Percentiles rank a stretch among this genome's conserved stretches.
phyloP scores from a whole-genome alignment of 2,888 invertebrate species.

The Pammene aurita region DNA sequence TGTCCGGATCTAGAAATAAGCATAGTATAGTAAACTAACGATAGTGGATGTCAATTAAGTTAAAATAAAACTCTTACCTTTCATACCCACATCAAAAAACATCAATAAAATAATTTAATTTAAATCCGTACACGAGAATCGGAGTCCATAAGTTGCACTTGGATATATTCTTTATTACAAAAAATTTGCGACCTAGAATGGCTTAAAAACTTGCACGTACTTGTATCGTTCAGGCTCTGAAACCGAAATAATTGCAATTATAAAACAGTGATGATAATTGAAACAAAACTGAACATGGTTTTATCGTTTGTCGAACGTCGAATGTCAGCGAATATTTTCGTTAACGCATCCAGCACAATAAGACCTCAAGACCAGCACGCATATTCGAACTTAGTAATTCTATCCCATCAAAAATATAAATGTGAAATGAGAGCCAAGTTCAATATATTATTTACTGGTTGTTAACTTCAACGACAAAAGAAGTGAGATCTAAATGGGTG shows the following conservation, averaged over 20 bases:
- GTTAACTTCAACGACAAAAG: no score
- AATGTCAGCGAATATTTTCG: not conserved
- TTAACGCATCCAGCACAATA: not conserved
- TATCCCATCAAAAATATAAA: no score
- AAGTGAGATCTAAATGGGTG: no score
- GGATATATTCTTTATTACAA: not conserved
- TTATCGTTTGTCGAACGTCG: no score
- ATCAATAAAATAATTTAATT: not conserved
- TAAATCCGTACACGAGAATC: not conserved
- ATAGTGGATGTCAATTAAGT: no score
- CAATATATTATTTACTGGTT: no score
- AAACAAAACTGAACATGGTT: conserved; percentile 5
- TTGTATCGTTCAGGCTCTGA: not conserved
- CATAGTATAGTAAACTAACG: no score
- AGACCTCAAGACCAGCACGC: not conserved
- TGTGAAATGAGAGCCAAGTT: no score
- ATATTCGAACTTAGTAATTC: no score
- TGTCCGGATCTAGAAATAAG: no score
- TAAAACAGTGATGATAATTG: conserved; percentile 8
- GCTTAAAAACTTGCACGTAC: not conserved
- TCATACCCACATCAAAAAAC: not conserved
- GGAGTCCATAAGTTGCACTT: not conserved
- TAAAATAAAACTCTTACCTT: not conserved
- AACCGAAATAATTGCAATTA: conserved; percentile 1
- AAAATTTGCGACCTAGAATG: not conserved